A percentile compares a stretch with the other conserved stretches of the same genome.
phyloP scores from a whole-genome alignment of 2,888 invertebrate species.

The Ennomos erosarius region DNA sequence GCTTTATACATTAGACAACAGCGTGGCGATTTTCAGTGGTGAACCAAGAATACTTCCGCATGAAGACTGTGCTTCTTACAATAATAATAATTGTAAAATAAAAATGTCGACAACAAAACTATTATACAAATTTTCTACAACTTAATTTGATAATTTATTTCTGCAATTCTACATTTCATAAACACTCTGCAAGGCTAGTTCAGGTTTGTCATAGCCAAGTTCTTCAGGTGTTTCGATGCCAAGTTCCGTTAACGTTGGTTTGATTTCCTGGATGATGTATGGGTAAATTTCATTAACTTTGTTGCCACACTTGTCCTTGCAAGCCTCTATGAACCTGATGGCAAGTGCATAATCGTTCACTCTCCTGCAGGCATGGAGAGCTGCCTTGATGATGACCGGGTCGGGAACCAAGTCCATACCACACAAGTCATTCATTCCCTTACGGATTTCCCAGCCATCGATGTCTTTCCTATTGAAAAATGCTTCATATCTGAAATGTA shows the following conservation, averaged over 20 bases:
- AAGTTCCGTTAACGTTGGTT: conserved; percentile 96
- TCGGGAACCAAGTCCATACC: conserved; percentile 97
- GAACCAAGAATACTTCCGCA: conserved; percentile 56
- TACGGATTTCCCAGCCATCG: conserved; percentile 97
- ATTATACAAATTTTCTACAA: conserved; percentile 78
- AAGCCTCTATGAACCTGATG: conserved; percentile 95
- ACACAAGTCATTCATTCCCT: conserved; percentile 94
- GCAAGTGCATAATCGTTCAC: conserved; percentile 97
- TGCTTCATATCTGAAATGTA: conserved; percentile 87
- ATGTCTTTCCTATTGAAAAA: conserved; percentile 95
- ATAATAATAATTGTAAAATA: conserved; percentile 61
- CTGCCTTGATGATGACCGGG: conserved; percentile 94
- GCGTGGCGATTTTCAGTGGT: conserved; percentile 59
- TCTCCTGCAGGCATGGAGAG: conserved; percentile 95
- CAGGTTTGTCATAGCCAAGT: conserved; percentile 98
- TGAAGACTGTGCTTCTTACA: conserved; percentile 57
- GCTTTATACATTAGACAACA: conserved; percentile 69
- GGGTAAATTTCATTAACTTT: conserved; percentile 92
- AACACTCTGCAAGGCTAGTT: conserved; percentile 92
- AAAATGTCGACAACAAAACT: conserved; percentile 73
- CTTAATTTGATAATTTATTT: conserved; percentile 57
- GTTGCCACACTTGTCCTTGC: conserved; percentile 94
- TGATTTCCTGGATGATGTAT: conserved; percentile 94
- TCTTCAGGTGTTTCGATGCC: conserved; percentile 98
- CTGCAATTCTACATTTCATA: conserved; percentile 86